phyloP scores from a whole-genome alignment of 2,797 vertebrate genomes.

The Gallirallus australis region DNA sequence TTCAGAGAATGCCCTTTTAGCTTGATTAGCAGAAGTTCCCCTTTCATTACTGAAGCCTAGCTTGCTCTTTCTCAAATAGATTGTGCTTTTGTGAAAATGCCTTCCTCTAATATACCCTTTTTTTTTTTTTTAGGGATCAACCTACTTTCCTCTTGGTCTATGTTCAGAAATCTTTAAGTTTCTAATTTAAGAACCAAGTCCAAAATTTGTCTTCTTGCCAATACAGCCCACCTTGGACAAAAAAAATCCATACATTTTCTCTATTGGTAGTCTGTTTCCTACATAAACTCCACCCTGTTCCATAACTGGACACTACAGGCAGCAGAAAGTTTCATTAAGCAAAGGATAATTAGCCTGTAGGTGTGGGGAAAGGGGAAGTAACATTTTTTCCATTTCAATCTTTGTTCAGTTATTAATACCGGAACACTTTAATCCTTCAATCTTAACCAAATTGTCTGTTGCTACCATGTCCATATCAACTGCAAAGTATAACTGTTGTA shows the following conservation, averaged over 20 bases:
- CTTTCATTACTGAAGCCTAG: not conserved
- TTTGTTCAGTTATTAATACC: not conserved
- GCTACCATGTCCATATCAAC: not conserved
- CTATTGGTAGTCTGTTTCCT: not conserved
- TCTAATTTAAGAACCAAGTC: too few species aligned
- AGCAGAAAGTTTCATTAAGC: not conserved
- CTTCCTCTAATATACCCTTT: not conserved
- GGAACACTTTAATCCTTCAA: not conserved
- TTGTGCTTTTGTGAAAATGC: not conserved
- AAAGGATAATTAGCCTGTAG: not conserved
- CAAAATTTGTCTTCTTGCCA: not conserved
- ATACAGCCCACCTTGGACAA: not conserved
- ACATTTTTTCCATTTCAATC: not conserved
- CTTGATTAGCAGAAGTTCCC: not conserved
- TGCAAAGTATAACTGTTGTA: not conserved
- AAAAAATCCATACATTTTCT: not conserved
- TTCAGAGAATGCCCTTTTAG: not conserved
- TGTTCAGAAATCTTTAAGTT: too few species aligned
- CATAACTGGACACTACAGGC: not conserved
- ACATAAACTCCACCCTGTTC: not conserved
- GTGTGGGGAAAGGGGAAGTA: not conserved
- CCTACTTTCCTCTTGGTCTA: too few species aligned
- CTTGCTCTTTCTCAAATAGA: not conserved
- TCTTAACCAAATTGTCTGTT: not conserved
- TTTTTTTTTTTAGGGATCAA: too few species aligned